Evolutionary conservation across 2,797 vertebrate genomes (phyloP).

Genomic region (Dryobates pubescens): DNA sequence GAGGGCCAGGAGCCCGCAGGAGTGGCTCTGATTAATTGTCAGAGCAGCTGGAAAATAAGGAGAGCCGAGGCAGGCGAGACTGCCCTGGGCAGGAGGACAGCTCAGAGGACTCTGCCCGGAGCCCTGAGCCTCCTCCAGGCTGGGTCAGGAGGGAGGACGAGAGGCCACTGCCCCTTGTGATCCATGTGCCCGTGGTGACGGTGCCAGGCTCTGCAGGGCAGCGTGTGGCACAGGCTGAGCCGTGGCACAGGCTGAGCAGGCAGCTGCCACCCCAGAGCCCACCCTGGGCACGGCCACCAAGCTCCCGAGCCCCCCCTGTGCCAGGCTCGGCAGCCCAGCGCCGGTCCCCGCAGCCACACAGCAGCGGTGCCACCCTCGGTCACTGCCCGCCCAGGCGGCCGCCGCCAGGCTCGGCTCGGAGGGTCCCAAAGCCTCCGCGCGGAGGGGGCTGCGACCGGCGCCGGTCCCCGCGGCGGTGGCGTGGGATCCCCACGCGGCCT

Average conservation of each 20-base stretch:
- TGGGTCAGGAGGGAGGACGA: background rate
- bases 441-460: background rate
- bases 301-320: background rate
- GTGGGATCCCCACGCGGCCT: background rate
- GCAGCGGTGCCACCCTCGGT: background rate
- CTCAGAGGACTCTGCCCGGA: background rate
- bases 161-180: background rate
- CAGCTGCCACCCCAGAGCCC: background rate
- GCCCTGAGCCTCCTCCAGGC: background rate
- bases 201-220: no score
- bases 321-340: background rate
- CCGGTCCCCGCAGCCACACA: rapidly evolving
- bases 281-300: rapidly evolving
- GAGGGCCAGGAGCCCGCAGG: background rate
- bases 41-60: slow-evolving; percentile 48
- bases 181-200: rapidly evolving
- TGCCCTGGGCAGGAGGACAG: background rate
- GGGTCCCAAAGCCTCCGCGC: background rate
- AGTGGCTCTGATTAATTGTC: slow-evolving; percentile 57
- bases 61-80: background rate
- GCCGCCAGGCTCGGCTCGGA: background rate
- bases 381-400: background rate
- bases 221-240: rapidly evolving
- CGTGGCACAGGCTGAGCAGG: background rate
- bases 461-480: background rate